Base-by-base conservation (phyloP, 2,113 vertebrate species). In the Burhinus bistriatus region DNA sequence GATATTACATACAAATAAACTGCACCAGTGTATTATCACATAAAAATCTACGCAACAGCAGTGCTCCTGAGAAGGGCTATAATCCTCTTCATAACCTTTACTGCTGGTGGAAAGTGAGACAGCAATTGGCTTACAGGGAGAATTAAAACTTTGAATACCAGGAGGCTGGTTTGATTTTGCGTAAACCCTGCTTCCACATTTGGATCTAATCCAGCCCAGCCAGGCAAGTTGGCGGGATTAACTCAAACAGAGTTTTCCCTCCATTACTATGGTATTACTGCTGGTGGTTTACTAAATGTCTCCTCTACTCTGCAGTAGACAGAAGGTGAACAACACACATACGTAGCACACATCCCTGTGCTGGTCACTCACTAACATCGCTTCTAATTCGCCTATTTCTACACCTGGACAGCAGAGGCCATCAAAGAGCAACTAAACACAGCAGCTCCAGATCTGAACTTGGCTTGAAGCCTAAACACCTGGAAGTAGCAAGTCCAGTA, bases 381-480 rank as follows among this genome's bases (percentile, higher is more conserved):
- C 13, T 72, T 51, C 29, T 32, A 64, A 40, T 79, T 85, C 7
- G 1, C 54, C 12, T 85, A 20, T 72, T 92, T 88, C 70, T 72
- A 55, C 18, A 68, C 70, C 49, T 69, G 52, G 32, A 76, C 75
- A 92, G 49, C 83, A 90, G 68, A 92, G 36, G 59, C 86, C 83
- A 57, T 95, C 72, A 92, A 86, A 95, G 68, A 89, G 42, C 71
- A 92, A 90, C 73, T 73, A 89, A 90, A 90, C 11, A 78, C 14
- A 45, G 32, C 52, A 81, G 19, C 15, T 89, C 45, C 22, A 27
- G 32, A 44, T 42, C 5, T 19, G 15, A 76, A 65, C 6, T 36
- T 44, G 5, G 25, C 83, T 61, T 49, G 54, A 81, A 58, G 13
- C 7, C 26, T 57, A 19, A 73, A 22, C 3, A 42, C 45, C 34